A percentile compares a stretch with the other conserved stretches of the same genome.
Conservation (phyloP, 2,888 invertebrate genomes). For the Macrosiphum euphorbiae region DNA sequence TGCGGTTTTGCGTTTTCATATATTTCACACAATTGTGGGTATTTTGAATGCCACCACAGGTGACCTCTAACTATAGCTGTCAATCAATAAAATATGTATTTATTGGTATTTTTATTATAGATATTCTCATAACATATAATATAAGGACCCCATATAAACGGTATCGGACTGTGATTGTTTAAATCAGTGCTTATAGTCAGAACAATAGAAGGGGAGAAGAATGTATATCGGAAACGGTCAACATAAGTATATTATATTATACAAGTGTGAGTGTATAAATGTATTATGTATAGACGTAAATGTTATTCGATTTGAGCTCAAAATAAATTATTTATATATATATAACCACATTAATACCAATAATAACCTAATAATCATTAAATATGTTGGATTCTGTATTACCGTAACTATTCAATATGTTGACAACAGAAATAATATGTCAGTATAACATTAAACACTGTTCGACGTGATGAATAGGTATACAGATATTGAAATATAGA, state of each 20-base stretch:
- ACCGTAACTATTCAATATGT: not conserved
- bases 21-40: slow-evolving; percentile 51
- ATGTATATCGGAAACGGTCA: slow-evolving; percentile 36
- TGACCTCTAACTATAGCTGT: slow-evolving; percentile 52
- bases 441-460: not conserved
- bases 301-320: not conserved
- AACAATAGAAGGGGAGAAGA: slow-evolving; percentile 41
- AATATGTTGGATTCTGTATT: not conserved
- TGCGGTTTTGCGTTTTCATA: slow-evolving; percentile 36
- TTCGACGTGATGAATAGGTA: not conserved
- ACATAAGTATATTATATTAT: not conserved
- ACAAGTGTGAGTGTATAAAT: not conserved
- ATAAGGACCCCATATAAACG: slow-evolving; percentile 27
- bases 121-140: slow-evolving; percentile 37
- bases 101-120: slow-evolving; percentile 55
- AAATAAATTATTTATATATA: too few species aligned
- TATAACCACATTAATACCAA: not conserved
- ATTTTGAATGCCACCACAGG: slow-evolving; percentile 59
- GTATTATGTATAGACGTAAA: not conserved
- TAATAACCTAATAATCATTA: not conserved
- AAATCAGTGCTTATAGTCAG: slow-evolving; percentile 28
- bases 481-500: not conserved
- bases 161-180: slow-evolving; percentile 6
- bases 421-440: not conserved
- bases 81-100: slow-evolving; percentile 54